phyloP scores from a whole-genome alignment of 2,113 vertebrate genomes.

The Corvus cornix region DNA sequence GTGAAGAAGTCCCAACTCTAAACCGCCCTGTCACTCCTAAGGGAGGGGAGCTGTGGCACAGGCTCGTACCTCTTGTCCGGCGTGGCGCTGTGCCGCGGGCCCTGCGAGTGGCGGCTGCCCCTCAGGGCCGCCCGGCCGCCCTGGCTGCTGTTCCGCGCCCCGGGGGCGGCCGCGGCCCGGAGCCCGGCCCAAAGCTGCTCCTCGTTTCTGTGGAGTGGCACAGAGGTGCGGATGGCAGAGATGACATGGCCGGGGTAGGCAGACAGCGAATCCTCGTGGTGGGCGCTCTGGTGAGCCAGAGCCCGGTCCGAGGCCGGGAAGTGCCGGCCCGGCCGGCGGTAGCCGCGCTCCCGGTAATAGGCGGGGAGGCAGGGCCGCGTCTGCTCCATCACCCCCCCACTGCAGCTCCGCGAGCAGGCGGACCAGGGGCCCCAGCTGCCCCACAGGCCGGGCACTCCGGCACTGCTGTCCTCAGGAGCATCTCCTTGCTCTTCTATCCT shows the following conservation, averaged over 20 bases:
- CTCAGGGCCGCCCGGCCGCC: conserved; percentile 12
- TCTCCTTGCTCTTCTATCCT: conserved; percentile 76
- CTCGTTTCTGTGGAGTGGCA: conserved; percentile 73
- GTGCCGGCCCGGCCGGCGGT: not conserved
- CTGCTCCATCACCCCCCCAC: conserved; percentile 87
- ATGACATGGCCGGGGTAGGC: conserved; percentile 73
- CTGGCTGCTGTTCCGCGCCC: conserved; percentile 38
- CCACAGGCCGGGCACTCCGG: conserved; percentile 79
- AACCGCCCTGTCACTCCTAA: rapidly evolving
- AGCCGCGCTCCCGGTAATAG: conserved; percentile 53
- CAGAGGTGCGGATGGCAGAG: conserved; percentile 82
- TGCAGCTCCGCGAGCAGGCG: conserved; percentile 88
- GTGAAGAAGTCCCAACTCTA: not conserved
- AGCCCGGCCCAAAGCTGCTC: conserved; percentile 24
- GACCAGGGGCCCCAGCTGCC: conserved; percentile 91
- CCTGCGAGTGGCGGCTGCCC: conserved; percentile 66
- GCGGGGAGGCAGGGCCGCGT: conserved; percentile 84
- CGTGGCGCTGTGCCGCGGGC: conserved; percentile 28
- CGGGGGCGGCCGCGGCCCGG: not conserved
- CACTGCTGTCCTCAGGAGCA: conserved; percentile 49
- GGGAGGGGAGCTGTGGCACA: rapidly evolving
- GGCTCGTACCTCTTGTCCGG: conserved; percentile 77
- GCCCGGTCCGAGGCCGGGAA: conserved; percentile 35
- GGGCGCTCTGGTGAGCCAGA: conserved; percentile 15
- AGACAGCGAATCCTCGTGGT: conserved; percentile 30